Evolutionary conservation across 30 jellyfish, hydroid and myxozoan species (phyloP), one percentile per base, ranked within the genome.

Genomic region (Rhopilema esculentum): DNA sequence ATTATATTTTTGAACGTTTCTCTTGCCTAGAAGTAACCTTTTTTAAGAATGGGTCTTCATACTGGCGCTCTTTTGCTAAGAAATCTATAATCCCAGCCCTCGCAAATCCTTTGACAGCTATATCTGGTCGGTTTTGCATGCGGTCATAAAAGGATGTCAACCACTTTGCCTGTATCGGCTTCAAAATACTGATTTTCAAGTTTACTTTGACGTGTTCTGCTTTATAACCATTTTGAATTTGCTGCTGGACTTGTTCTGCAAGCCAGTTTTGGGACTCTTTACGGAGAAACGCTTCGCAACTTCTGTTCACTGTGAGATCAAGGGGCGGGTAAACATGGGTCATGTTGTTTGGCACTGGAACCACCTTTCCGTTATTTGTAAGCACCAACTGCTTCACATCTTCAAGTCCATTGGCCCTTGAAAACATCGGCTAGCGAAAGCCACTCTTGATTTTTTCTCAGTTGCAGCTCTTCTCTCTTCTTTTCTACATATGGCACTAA

Each of bases 291-390:
- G 84, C 72, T 79, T 79, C 57, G 29, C 89, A 51, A 16, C 85
- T 8, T 79, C 85, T 4, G 57, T 29, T n/a, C n/a, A n/a, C n/a
- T n/a, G n/a, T n/a, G n/a, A n/a, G n/a, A n/a, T n/a, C n/a, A n/a
- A n/a, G n/a, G 30, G 62, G 48, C 81, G 25, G 49, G 7, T 25
- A 23, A 12, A 27, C 16, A 33, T 79, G 33, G 48, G 89, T 79
- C 89, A 51, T 16, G 57, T 79, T 79, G 89, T 51, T 51, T 17
- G 89, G 89, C 29, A 79, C 89, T 49, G 89, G 89, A 50, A 61
- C 89, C 85, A 79, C 9, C 29, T 79, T 79, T 6, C 89, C 88
- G 89, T 79, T 17, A 6, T 22, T 50, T 21, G 12, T 31, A 16
- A 30, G 32, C 21, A 20, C 86, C 75, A 27, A 27, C n/a, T 50